These are phyloP conservation scores for Telenomus remus DNA, from an alignment of 1,140 invertebrate genomes.

Conservation along the genomic window DNA sequence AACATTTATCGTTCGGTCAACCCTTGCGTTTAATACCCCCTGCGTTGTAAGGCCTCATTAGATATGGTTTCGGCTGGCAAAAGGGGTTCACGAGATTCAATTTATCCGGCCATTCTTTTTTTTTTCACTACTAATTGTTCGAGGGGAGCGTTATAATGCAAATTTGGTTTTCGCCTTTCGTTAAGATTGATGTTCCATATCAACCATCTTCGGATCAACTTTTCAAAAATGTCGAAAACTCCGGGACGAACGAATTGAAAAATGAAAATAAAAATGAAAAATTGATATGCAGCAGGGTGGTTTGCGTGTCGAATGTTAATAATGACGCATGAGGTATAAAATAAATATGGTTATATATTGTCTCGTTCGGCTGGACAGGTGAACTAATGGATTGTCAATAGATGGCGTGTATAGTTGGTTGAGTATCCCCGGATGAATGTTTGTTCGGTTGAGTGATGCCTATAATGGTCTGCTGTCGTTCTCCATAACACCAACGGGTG, in stretches of 20 bases:
- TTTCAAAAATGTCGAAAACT: no score
- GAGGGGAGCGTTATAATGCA: constrained; percentile 23
- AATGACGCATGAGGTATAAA: constrained; percentile 38
- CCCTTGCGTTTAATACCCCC: constrained; percentile 35
- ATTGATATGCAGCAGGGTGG: no score
- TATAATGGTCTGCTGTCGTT: constrained; percentile 54
- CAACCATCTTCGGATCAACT: no score
- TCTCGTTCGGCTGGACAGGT: constrained; percentile 50
- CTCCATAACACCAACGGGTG: constrained; percentile 43
- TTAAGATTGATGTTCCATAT: no score
- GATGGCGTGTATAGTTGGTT: constrained; percentile 54
- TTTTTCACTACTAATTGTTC: constrained; percentile 28
- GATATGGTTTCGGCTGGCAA: constrained; percentile 43
- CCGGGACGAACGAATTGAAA: no score
- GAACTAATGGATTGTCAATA: constrained; percentile 66
- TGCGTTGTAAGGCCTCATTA: constrained; percentile 44
- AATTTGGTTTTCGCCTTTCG: constrained; percentile 6
- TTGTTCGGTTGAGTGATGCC: constrained; percentile 51
- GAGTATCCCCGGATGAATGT: constrained; percentile 43
- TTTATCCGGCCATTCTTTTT: constrained; percentile 26
- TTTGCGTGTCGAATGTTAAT: constrained; percentile 19
- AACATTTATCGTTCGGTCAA: constrained; percentile 43
- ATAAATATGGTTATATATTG: constrained; percentile 51
- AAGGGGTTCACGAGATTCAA: constrained; percentile 43
- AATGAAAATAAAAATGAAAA: no score